Base-by-base conservation (phyloP, 2,113 vertebrate genomes). In the Erinaceus europaeus region DNA sequence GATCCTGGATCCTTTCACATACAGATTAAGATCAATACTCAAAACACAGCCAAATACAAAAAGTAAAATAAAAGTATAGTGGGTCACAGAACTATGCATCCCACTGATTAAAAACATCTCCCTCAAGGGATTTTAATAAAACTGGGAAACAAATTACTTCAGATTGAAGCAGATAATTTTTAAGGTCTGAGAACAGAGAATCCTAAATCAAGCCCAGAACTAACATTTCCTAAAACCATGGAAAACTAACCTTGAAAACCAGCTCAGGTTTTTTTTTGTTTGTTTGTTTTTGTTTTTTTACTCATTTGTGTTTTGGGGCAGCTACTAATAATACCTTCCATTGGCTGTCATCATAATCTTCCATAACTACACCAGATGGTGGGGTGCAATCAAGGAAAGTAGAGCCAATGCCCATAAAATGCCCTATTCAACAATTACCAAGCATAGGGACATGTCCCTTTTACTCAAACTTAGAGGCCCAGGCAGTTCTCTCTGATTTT, bases 111-210 rank as follows among this genome's bases (percentile, higher is more conserved):
- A 88, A 77, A 57, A 68, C 40, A 46, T 6, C 29, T 65, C 50
- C 29, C 27, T 52, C 40, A 14, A n/a, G 62, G 84, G 59, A 68
- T 55, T 61, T n/a, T 69, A 46, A 78, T 55, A 34, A 64, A 69
- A 76, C 29, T 1, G 62, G 65, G 32, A 77, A 44, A 61, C 18
- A 10, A 2, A 32, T 9, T 82, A 15, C 36, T 21, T 71, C 3
- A 7, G 50, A 57, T 32, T 62, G 44, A 52, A 55, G 32, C 50
- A 27, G 27, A 53, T 27, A 65, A 10, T 76, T 34, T n/a, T 64
- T 34, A n/a, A 52, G 27, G 36, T 23, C 55, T 59, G 69, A 38
- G 15, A 52, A 44, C 13, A 61, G 5, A 83, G 20, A 57, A 44
- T 7, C 6, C 23, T 64, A 64, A 67, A 17, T 20, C 2, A n/a